phyloP scores from a whole-genome alignment of 2,888 invertebrate genomes.

The Amiota mariae region DNA sequence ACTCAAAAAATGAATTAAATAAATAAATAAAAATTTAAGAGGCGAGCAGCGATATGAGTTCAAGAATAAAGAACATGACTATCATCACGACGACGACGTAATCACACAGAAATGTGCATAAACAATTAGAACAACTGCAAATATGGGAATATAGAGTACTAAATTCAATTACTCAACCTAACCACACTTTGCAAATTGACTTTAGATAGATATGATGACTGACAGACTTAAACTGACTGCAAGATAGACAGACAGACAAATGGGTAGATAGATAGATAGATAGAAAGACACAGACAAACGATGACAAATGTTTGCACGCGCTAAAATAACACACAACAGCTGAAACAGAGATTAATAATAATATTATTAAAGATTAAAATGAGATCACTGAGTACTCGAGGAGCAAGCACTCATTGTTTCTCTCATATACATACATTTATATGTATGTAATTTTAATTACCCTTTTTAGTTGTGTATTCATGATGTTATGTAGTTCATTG shows the following conservation, averaged over 20 bases:
- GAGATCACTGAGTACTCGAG: too few species aligned
- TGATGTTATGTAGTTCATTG: conserved; percentile 97
- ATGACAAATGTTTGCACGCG: conserved; percentile 19
- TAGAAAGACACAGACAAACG: background rate
- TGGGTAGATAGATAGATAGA: background rate
- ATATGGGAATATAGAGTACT: background rate
- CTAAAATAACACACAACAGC: background rate
- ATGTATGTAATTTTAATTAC: conserved; percentile 77
- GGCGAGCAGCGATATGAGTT: conserved; percentile 26
- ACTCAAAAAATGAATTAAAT: too few species aligned
- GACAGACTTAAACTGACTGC: too few species aligned
- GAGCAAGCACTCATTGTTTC: too few species aligned
- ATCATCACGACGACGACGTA: conserved; percentile 52
- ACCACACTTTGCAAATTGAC: background rate
- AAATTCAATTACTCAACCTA: conserved; percentile 8
- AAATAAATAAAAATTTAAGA: too few species aligned
- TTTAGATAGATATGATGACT: background rate
- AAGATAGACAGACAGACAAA: too few species aligned
- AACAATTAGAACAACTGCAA: conserved; percentile 30
- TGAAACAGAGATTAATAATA: conserved; percentile 6
- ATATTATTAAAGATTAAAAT: too few species aligned
- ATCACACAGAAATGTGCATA: conserved; percentile 62
- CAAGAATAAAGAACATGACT: conserved; percentile 46
- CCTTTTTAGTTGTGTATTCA: conserved; percentile 96
- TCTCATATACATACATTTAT: background rate